These are phyloP conservation scores for sheep (Ovis aries) DNA, from an alignment of 2,113 vertebrate genomes.

Conservation along the genomic window ARS-UI_Ramb_v3.0 NC_056074.1:37804501-37805000, in stretches of 20 bases:
- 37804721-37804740: neutral
- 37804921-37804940: neutral
- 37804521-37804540: neutral
- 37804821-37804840: neutral
- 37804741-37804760: neutral
- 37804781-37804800: neutral
- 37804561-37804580: neutral
- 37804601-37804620: neutral
- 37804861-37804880: neutral
- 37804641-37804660: neutral
- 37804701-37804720: neutral
- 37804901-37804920: neutral
- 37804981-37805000: neutral
- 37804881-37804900: neutral
- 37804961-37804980: neutral
- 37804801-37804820: neutral
- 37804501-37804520: neutral
- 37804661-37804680: neutral
- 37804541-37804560: neutral
- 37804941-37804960: neutral
- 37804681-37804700: neutral
- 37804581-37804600: neutral
- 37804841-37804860: neutral
- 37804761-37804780: neutral
- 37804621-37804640: neutral